A percentile compares a stretch with the other conserved stretches of the same genome.
Evolutionary conservation across 2,888 invertebrate species (phyloP).

Genomic region (Daptonema setosum): DNA sequence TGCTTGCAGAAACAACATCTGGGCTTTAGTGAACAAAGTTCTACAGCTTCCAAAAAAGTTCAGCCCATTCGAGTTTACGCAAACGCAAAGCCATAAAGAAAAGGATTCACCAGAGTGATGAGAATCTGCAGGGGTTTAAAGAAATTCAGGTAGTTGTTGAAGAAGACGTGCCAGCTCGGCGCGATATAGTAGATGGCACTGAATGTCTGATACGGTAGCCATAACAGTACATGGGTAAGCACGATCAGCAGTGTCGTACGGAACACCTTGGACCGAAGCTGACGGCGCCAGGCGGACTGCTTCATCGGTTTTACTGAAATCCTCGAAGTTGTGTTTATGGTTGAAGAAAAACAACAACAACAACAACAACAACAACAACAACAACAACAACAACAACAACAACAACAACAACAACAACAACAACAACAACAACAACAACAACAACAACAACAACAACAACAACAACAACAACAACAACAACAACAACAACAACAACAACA

Average conservation of each 20-base stretch:
- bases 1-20: not conserved
- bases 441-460: too few relatives aligned
- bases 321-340: too few relatives aligned
- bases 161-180: not conserved
- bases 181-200: not conserved
- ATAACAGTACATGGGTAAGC: constrained; percentile 20
- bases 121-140: constrained; percentile 24
- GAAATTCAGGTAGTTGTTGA: constrained; percentile 10
- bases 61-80: not conserved
- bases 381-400: too few relatives aligned
- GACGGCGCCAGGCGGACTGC: constrained; percentile 18
- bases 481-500: too few relatives aligned
- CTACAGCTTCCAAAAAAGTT: too few relatives aligned
- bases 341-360: too few relatives aligned
- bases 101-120: constrained; percentile 24
- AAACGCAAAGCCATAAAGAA: constrained; percentile 19
- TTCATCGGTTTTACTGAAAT: too few relatives aligned
- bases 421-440: too few relatives aligned
- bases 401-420: too few relatives aligned
- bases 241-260: constrained; percentile 23
- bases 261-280: constrained; percentile 17
- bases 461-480: too few relatives aligned
- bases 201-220: constrained; percentile 18
- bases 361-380: too few relatives aligned
- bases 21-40: too few relatives aligned